Evolutionary conservation across 2,797 vertebrate species (phyloP), one percentile per base, ranked within the genome.

Genomic region (Sebastes glaucus): DNA sequence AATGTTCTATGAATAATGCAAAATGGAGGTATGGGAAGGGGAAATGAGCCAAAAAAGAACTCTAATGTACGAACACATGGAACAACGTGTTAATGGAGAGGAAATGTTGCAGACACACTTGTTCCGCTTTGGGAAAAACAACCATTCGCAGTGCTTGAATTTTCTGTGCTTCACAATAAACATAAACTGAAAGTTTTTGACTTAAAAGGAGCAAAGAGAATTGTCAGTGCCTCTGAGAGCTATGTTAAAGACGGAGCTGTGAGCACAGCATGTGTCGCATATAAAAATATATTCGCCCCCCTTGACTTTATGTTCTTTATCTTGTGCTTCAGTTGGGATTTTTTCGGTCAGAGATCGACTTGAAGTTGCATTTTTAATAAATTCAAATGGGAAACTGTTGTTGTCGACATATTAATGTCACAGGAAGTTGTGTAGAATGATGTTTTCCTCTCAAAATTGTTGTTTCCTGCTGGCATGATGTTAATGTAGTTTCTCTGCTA

Each of bases 1-100:
- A 83, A 76, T 67, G 70, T 55, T 66, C 30, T 61, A 46, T 86
- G 64, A 90, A 83, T 83, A 78, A 83, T 78, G 42, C 3, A 81
- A 68, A 77, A 79, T 25, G 10, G 18, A 71, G 64, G 74, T 56
- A 28, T 27, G 27, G 64, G 14, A 62, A 73, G 78, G 46, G 55
- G 65, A 89, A 90, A 89, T 88, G 56, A 87, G 49, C 52, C 80
- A 79, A 61, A 80, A 46, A 27, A 69, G 22, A 74, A 30, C 42
- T 64, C 3, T 28, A 22, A 76, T 83, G 27, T 67, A n/a, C 2
- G 1, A 32, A 60, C 25, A 46, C 59, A 62, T 7, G 28, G 13
- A 72, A 57, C 28, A 59, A 67, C 25, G 11, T 71, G 20, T 75
- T 80, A 75, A 83, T 81, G 69, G 64, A 78, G 70, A 74, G 67